phyloP scores from a whole-genome alignment of 2,797 vertebrate species.

The Decapterus maruadsi region DNA sequence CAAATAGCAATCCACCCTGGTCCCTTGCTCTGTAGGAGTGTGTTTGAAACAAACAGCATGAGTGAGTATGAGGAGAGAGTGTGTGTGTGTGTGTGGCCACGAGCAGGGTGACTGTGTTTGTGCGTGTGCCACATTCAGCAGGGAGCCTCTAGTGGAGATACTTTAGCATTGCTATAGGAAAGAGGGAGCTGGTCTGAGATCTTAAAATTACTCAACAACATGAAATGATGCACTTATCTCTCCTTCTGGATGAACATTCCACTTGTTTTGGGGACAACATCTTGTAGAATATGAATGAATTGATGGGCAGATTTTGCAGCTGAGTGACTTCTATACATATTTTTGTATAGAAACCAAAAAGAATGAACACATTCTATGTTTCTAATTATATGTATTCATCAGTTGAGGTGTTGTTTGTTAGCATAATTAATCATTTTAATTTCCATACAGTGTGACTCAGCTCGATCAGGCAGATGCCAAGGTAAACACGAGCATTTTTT shows the following conservation, averaged over 20 bases:
- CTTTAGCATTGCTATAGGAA: constrained; percentile 43
- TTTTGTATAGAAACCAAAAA: not conserved
- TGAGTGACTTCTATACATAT: not conserved
- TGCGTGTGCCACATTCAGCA: constrained; percentile 44
- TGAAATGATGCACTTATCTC: constrained; percentile 29
- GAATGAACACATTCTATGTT: not conserved
- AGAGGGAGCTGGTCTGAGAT: constrained; percentile 31
- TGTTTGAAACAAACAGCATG: constrained; percentile 58
- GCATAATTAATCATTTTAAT: no score
- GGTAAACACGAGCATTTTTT: no score
- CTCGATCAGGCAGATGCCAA: no score
- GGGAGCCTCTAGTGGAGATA: constrained; percentile 75
- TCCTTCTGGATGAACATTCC: constrained; percentile 16
- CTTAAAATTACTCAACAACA: constrained; percentile 44
- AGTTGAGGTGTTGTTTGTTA: not conserved
- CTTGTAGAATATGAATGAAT: not conserved
- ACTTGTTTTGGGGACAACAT: constrained; percentile 28
- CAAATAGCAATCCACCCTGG: constrained; percentile 94
- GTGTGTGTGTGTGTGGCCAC: constrained; percentile 2
- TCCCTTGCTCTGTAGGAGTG: constrained; percentile 87
- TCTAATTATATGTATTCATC: not conserved
- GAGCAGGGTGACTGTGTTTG: constrained; percentile 4
- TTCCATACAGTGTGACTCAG: no score
- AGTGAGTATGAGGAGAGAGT: constrained; percentile 34
- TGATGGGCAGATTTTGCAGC: not conserved